Base-by-base conservation (phyloP, 2,113 vertebrate genomes). In the Brachyistius frenatus region DNA sequence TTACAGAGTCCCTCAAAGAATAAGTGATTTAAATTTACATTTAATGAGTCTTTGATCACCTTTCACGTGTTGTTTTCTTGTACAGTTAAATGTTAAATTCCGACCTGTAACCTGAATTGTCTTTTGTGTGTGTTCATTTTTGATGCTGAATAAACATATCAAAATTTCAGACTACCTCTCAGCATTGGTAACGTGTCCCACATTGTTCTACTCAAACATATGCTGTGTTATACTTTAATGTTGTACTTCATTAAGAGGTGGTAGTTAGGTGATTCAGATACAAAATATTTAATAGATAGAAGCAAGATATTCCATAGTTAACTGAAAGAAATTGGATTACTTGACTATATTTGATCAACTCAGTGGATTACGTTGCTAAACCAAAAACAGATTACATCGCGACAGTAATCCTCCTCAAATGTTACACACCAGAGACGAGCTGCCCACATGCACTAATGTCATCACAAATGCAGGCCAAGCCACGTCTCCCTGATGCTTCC, bases 321-420 rank as follows among this genome's bases (percentile, higher is more conserved):
- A 68, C 15, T 32, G 56, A 68, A 35, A 74, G 10, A 78, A 72
- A 86, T 61, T 83, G 73, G 77, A 85, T 85, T 83, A 86, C 50
- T 69, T 56, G 32, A 8, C 11, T 23, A 23, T 60, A 44, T 67
- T 75, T 78, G 68, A 87, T 81, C 37, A 62, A 50, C n/a, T 84
- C 49, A 46, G 61, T 57, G 58, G 77, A 86, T 80, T 80, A 65
- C 46, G 39, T 30, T 39, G 16, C 36, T 67, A 66, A 78, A 31
- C 46, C 9, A 74, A 81, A 74, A 14, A 67, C 71, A 71, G 78
- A 79, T 68, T 72, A 50, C 46, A 72, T 47, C 55, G 53, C 30
- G 67, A 37, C 55, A 66, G 67, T 54, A 54, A 80, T 83, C 83
- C 64, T 57, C 37, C 15, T 9, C 37, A 37, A 72, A 79, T n/a